Base-by-base conservation (phyloP, 2,797 vertebrate genomes). In the Lepus oiostolus region DNA sequence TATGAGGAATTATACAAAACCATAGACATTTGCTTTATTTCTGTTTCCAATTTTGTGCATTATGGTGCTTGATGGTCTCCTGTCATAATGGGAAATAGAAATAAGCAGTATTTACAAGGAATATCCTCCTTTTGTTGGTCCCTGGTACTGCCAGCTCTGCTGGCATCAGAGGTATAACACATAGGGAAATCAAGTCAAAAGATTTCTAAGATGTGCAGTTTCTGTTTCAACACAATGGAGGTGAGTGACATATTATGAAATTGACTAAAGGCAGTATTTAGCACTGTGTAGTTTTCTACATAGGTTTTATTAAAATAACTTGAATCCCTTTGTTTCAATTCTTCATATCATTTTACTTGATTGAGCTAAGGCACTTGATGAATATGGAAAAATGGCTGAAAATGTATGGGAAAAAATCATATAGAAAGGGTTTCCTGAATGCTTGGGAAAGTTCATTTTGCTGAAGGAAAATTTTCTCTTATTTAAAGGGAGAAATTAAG, bases 1-100 rank as follows among this genome's bases (percentile, higher is more conserved):
- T 85, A 80, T 85, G 65, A 82, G 38, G 32, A 82, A 95, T 96
- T 95, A 85, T 71, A 28, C 50, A 94, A 96, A 94, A 70, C 63
- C 81, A 35, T 72, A 72, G 58, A 88, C 21, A 24, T 81, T 80
- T 28, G 5, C 1, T 90, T 22, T 50, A 71, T 32, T 95, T 90
- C 85, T 93, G 52, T 75, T 95, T 94, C 68, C 70, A 85, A 93
- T 96, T 95, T 38, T 35, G 42, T 38, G 8, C 47, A 62, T 88
- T 72, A 11, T 4, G 62, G 17, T 75, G 5, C 5, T 93, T 63
- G 10, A 85, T 16, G 80, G 67, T 84, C 54, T 86, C 17, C 7
- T 54, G 2, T 58, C 22, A 79, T 52, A 10, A 24, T 60, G 24
- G 54, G 35, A 81, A 92, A 86, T 60, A 85, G 28, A 90, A 87